Evolutionary conservation across 2,797 vertebrate species (phyloP).

Genomic region (Tauraco hartlaubi): DNA sequence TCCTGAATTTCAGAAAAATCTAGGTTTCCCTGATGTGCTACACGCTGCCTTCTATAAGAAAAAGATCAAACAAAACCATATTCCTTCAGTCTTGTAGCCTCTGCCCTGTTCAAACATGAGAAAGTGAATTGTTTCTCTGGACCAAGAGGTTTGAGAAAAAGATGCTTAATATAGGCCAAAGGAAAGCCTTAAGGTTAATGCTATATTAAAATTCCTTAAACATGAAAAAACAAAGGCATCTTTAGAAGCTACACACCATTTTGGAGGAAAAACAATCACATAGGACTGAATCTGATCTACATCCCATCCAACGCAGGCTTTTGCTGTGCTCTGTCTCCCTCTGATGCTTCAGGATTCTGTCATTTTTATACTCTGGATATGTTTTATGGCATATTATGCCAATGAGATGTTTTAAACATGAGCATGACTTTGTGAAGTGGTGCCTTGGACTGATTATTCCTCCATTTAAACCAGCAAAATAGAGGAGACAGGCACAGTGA

Average conservation of each 20-base stretch:
- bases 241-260: not conserved
- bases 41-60: not conserved
- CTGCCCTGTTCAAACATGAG: not conserved
- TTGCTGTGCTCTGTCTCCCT: not conserved
- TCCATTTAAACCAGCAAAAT: not conserved
- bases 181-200: not conserved
- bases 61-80: not conserved
- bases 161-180: not conserved
- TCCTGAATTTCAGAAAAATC: not conserved
- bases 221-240: not conserved
- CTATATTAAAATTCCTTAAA: not conserved
- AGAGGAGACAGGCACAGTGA: not conserved
- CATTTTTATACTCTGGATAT: not conserved
- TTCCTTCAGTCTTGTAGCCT: not conserved
- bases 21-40: not conserved
- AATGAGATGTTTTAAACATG: not conserved
- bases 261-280: not conserved
- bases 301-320: not conserved
- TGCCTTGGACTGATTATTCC: not conserved
- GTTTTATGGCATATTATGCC: not conserved
- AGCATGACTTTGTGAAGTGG: not conserved
- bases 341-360: not conserved
- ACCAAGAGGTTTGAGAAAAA: not conserved
- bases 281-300: not conserved
- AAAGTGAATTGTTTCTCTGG: not conserved